phyloP scores from a whole-genome alignment of 2,888 invertebrate species.

The Loripinus fragilis region DNA sequence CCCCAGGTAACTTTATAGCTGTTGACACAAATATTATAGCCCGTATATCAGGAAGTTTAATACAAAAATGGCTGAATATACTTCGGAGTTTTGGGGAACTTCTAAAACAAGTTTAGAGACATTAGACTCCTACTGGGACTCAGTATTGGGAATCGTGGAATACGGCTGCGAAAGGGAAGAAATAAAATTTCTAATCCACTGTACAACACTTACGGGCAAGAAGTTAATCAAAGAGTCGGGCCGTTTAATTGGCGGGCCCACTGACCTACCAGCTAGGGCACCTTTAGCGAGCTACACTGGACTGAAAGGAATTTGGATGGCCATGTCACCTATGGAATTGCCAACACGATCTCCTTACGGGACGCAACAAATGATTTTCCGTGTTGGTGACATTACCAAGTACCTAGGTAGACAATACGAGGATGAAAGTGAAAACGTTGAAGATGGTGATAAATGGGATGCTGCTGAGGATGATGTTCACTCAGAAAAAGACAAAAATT shows the following conservation, averaged over 20 bases:
- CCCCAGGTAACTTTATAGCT: no score
- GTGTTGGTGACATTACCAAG: conserved; percentile 47
- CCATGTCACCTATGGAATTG: conserved; percentile 42
- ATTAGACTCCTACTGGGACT: conserved; percentile 58
- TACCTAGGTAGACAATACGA: conserved; percentile 32
- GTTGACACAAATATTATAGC: no score
- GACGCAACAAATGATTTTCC: conserved; percentile 49
- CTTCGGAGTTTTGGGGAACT: conserved; percentile 35
- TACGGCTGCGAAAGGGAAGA: conserved; percentile 56
- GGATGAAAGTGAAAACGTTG: conserved; percentile 2
- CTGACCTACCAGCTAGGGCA: conserved; percentile 51
- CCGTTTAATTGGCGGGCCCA: conserved; percentile 47
- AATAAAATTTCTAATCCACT: conserved; percentile 58
- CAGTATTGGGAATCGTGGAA: conserved; percentile 32
- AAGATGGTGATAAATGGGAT: conserved; percentile 40
- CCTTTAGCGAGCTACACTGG: conserved; percentile 54
- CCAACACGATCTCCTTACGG: conserved; percentile 58
- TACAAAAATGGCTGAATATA: conserved; percentile 18
- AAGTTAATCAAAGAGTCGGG: conserved; percentile 42
- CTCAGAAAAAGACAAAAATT: background rate
- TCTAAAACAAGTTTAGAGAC: conserved; percentile 36
- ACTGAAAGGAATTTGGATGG: conserved; percentile 54
- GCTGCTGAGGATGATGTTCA: conserved; percentile 24
- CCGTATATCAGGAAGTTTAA: background rate
- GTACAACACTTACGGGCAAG: conserved; percentile 53